Conservation (phyloP, 2,797 vertebrate species). For the Anguilla megastoma region DNA sequence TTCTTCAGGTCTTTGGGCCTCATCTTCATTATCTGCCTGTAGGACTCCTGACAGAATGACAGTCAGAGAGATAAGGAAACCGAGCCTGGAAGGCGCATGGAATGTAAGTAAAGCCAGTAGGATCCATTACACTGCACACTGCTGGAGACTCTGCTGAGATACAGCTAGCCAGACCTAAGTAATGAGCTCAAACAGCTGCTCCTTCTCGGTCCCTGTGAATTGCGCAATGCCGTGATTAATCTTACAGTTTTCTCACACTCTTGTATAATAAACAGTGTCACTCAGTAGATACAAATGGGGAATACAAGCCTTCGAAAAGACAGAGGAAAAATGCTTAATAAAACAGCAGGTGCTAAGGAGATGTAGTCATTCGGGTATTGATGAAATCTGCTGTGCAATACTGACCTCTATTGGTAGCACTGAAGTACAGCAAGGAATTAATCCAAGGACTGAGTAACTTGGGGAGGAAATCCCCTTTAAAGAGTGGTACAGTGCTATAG, state of each 20-base stretch:
- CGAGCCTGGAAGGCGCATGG: background rate
- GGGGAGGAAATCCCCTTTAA: background rate
- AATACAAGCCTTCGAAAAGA: too few species aligned
- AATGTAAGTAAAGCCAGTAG: background rate
- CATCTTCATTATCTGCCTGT: constrained; percentile 99
- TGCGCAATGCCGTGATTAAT: background rate
- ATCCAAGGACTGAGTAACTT: background rate
- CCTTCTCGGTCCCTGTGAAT: background rate
- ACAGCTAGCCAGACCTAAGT: background rate
- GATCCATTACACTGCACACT: background rate
- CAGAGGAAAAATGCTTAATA: background rate
- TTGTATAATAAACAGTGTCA: too few species aligned
- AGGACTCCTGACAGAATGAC: constrained; percentile 80
- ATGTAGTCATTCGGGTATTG: background rate
- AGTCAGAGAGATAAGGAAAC: background rate
- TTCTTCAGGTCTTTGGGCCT: constrained; percentile 96
- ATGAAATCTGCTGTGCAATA: background rate
- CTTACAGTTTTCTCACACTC: background rate
- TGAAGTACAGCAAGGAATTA: background rate
- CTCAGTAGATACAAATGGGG: background rate
- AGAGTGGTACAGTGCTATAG: background rate
- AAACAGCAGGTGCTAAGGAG: background rate
- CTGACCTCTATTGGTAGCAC: constrained; percentile 30
- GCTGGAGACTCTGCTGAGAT: background rate
- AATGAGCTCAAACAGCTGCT: background rate